Conservation (phyloP, 30 jellyfish, hydroid and myxozoan species). For the Aurelia aurita region DNA sequence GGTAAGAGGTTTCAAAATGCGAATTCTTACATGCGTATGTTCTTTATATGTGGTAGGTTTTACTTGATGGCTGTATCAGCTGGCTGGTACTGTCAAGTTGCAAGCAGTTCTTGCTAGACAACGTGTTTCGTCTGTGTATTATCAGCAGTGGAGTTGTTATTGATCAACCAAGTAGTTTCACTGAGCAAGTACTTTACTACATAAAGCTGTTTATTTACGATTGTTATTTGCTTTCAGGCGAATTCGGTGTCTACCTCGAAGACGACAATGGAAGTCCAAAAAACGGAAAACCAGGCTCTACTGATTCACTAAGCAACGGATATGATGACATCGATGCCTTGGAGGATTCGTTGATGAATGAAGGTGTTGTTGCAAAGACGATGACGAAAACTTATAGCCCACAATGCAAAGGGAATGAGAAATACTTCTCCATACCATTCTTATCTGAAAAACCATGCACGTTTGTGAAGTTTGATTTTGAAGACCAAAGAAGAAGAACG, state of each 20-base stretch:
- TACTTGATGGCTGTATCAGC: too few species aligned
- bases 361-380: constrained; percentile 65
- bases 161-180: too few species aligned
- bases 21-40: too few species aligned
- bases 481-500: constrained; percentile 90
- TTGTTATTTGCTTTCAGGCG: constrained; percentile 58
- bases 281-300: constrained; percentile 23
- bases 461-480: constrained; percentile 90
- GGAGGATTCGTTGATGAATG: constrained; percentile 58
- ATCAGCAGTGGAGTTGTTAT: too few species aligned
- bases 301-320: neutral
- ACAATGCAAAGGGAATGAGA: constrained; percentile 63
- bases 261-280: constrained; percentile 45
- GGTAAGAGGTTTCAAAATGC: too few species aligned
- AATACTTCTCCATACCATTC: constrained; percentile 80
- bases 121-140: too few species aligned
- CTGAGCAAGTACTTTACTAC: too few species aligned
- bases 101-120: too few species aligned
- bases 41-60: too few species aligned
- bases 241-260: constrained; percentile 82
- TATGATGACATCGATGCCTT: constrained; percentile 43
- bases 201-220: too few species aligned
- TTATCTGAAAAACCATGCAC: constrained; percentile 87
- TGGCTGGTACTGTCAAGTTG: too few species aligned
- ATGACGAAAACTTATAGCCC: constrained; percentile 79